These are phyloP conservation scores for Hemiprocne comata DNA, from an alignment of 2,113 vertebrate species.

Conservation along the genomic window DNA sequence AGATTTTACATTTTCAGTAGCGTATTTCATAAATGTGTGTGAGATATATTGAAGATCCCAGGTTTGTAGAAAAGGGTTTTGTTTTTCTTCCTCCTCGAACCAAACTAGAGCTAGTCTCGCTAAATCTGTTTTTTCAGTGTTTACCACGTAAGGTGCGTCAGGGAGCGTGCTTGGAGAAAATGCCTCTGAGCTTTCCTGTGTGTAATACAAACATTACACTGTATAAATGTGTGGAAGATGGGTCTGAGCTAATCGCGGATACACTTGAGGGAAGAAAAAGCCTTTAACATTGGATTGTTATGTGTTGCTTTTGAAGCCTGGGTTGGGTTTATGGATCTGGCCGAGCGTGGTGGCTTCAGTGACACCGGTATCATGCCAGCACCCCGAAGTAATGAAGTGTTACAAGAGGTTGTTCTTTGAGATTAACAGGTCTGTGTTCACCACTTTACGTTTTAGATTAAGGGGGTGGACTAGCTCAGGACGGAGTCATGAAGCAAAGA, in stretches of 20 bases:
- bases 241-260: not conserved
- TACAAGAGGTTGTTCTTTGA: not conserved
- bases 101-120: not conserved
- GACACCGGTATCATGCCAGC: not conserved
- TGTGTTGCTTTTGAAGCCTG: fast-evolving
- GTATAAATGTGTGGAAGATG: not conserved
- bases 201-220: not conserved
- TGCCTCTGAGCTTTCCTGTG: not conserved
- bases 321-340: not conserved
- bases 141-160: not conserved
- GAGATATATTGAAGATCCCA: not conserved
- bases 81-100: not conserved
- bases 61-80: not conserved
- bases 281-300: fast-evolving
- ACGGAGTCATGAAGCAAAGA: not conserved
- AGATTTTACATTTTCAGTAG: not conserved
- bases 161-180: not conserved
- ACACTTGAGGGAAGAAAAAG: fast-evolving
- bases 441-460: not conserved
- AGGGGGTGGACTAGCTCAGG: not conserved
- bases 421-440: not conserved
- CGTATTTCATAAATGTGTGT: not conserved
- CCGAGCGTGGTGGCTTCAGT: not conserved
- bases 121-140: not conserved
- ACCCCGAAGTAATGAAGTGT: not conserved